Evolutionary conservation across 2,888 invertebrate genomes (phyloP), one percentile per base, ranked within the genome.

Genomic region (Latrodectus elegans): DNA sequence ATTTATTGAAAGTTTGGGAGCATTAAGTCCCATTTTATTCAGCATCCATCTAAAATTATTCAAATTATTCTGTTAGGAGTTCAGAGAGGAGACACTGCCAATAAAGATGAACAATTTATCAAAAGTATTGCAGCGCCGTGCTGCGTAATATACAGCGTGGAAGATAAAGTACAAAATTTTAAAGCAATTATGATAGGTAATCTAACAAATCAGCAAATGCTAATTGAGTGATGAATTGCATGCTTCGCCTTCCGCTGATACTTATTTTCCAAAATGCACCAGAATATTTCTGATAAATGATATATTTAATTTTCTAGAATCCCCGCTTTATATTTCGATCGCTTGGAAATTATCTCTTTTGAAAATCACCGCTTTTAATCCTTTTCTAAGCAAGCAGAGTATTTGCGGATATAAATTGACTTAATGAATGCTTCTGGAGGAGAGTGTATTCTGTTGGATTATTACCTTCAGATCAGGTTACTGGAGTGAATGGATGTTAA

Each of bases 141-240:
- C 70, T 67, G 81, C 49, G 64, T 72, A 74, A 81, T 81, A 67
- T 55, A 73, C 64, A 81, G 73, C 74, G 38, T 64, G 22, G 81
- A 84, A 78, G 64, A 68, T 72, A 78, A 78, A 84, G 73, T 78
- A 17, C 51, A 49, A 72, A 67, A 72, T 84, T 84, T 78, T 78
- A 84, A 84, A 78, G 84, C 78, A 84, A 84, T 84, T 84, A 78
- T 53, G 64, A 15, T 60, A 26, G 52, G 55, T 53, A 65, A 78
- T 78, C 77, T 78, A 72, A 52, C 65, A 64, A 78, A 84, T 78
- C 67, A 73, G 84, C 71, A 78, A 78, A 72, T 67, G 67, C 72
- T 84, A 84, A 84, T 84, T 84, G 84, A 84, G 78, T 73, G 78
- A 78, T 52, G 84, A 84, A 84, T 84, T 78, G 73, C 65, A 73